Evolutionary conservation across 2,888 invertebrate species (phyloP), one percentile per base, ranked within the genome.

Genomic region (Graphium colonna): DNA sequence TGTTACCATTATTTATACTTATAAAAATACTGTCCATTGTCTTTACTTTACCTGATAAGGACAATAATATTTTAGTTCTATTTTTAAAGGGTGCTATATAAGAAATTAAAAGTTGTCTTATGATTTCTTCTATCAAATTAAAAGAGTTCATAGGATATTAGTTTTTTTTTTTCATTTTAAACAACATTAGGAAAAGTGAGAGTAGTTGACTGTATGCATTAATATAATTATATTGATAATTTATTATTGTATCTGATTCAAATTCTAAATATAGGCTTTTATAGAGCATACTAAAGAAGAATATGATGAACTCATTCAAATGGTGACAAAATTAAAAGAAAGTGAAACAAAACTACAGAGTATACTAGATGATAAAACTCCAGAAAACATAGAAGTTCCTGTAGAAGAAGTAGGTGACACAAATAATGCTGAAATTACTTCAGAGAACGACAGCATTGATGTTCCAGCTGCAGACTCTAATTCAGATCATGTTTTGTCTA

Each of bases 311-410:
- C 84, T 94, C 63, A 83, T 91, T 67, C 90, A 89, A 78, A 93
- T 93, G 92, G 90, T 93, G 65, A 92, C 91, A 77, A 92, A 93
- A 79, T 86, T 94, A 62, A 91, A 91, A 78, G 94, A 94, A 74
- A 94, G 94, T 72, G 94, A 94, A 82, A 87, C 75, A 52, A 94
- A 94, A 77, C 82, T 94, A 62, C 87, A 91, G 67, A 86, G 80
- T 66, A 89, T 94, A 56, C 79, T 94, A 47, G 63, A 63, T 43
- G 80, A 82, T 38, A 77, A 65, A 41, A 71, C 67, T 57, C 77
- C 82, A 43, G 86, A 86, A 52, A 82, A 82, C 66, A 62, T 77
- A 39, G 87, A 85, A 64, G 78, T 80, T 9, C 79, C 80, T 26
- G 72, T 66, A 26, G 81, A 79, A 51, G 79, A 78, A 59, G 40